phyloP scores from a whole-genome alignment of 2,888 invertebrate genomes.

The Coelinius sp. region DNA sequence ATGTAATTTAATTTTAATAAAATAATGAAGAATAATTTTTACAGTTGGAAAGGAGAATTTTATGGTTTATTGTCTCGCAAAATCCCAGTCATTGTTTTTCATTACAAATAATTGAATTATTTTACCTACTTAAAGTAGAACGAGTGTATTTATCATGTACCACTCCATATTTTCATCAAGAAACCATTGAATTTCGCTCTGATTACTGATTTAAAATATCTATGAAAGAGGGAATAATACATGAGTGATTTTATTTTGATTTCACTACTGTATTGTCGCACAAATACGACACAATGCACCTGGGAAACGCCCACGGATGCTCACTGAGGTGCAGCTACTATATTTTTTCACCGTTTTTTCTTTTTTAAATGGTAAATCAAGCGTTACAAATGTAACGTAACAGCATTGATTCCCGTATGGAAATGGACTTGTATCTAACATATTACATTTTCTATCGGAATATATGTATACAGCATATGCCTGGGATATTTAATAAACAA shows the following conservation, averaged over 20 bases:
- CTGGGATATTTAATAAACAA: not conserved
- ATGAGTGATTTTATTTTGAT: not conserved
- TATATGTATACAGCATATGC: no score
- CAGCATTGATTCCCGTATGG: no score
- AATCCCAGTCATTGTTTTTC: constrained; percentile 18
- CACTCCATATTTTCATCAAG: constrained; percentile 4
- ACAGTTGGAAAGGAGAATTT: not conserved
- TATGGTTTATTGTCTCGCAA: not conserved
- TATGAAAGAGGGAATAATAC: not conserved
- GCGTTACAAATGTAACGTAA: constrained; percentile 26
- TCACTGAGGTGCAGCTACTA: constrained; percentile 24
- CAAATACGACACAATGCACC: constrained; percentile 25
- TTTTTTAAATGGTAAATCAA: constrained; percentile 26
- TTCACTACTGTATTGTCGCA: not conserved
- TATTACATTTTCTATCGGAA: no score
- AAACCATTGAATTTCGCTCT: constrained; percentile 16
- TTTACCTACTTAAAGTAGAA: constrained; percentile 12
- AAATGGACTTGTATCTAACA: no score
- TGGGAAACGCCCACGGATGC: constrained; percentile 33
- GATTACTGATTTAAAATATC: no score
- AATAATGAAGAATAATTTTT: not conserved
- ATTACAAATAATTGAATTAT: constrained; percentile 22
- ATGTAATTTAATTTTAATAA: not conserved
- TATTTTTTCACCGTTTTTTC: not conserved
- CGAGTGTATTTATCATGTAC: constrained; percentile 8